Percentiles rank a stretch among this genome's conserved stretches.
phyloP scores from a whole-genome alignment of 2,797 vertebrate genomes.

The Psittacula echo region DNA sequence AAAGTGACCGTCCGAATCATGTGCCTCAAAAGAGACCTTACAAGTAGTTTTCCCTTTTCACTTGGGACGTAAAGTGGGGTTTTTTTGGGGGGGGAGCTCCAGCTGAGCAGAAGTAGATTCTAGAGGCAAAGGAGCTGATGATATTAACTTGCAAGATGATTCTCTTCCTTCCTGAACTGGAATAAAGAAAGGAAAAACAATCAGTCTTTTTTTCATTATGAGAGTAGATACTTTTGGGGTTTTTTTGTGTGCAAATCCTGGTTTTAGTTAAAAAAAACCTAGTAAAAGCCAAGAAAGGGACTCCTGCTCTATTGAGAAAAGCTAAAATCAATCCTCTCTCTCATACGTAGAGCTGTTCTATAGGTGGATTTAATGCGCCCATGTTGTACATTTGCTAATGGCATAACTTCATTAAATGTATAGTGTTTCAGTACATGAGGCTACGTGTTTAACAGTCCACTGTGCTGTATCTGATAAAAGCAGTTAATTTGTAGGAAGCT shows the following conservation, averaged over 20 bases:
- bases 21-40: conserved; percentile 75
- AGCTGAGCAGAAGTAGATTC: conserved; percentile 55
- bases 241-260: conserved; percentile 50
- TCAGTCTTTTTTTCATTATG: conserved; percentile 63
- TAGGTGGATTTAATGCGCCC: conserved; percentile 70
- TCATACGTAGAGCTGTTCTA: conserved; percentile 55
- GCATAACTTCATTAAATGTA: conserved; percentile 75
- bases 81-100: conserved; percentile 33
- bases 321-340: conserved; percentile 60
- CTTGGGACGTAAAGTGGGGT: conserved; percentile 47
- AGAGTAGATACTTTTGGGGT: conserved; percentile 50
- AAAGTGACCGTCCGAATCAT: conserved; percentile 30
- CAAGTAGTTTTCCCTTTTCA: conserved; percentile 61
- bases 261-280: conserved; percentile 61
- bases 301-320: conserved; percentile 64
- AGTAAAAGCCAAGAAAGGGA: conserved; percentile 60
- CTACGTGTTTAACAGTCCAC: conserved; percentile 71
- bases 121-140: conserved; percentile 58
- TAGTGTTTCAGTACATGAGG: conserved; percentile 75
- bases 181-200: conserved; percentile 62
- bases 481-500: conserved; percentile 64
- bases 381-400: conserved; percentile 76
- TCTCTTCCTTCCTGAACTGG: conserved; percentile 69
- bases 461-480: conserved; percentile 65
- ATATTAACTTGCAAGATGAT: conserved; percentile 68